A percentile compares a stretch with the other conserved stretches of the same genome.
phyloP scores from a whole-genome alignment of 2,797 vertebrate genomes.

The Lagocephalus sceleratus region DNA sequence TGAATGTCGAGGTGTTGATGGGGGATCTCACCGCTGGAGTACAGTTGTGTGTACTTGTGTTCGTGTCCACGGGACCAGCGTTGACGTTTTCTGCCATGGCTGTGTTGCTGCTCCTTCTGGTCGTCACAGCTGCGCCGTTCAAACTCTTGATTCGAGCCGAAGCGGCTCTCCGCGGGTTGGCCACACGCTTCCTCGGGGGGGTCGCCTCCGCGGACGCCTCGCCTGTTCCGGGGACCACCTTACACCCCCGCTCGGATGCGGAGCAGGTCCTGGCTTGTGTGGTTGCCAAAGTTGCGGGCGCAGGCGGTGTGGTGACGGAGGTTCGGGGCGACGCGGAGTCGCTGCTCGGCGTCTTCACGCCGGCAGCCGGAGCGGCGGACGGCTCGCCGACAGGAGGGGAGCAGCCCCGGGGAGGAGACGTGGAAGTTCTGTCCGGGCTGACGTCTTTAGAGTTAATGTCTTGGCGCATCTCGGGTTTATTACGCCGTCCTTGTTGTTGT shows the following conservation, averaged over 20 bases:
- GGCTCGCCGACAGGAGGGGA: constrained; percentile 42
- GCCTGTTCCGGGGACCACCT: constrained; percentile 40
- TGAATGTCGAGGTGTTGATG: constrained; percentile 69
- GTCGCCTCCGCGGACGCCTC: constrained; percentile 58
- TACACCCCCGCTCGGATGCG: constrained; percentile 46
- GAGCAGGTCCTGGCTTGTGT: constrained; percentile 67
- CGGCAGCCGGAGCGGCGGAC: constrained; percentile 49
- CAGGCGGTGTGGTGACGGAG: constrained; percentile 72
- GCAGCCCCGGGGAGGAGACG: constrained; percentile 44
- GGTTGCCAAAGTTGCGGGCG: constrained; percentile 75
- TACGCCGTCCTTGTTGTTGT: constrained; percentile 65
- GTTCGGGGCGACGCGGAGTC: constrained; percentile 77
- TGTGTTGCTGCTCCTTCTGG: constrained; percentile 59
- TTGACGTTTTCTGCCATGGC: constrained; percentile 29
- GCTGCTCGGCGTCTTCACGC: constrained; percentile 70
- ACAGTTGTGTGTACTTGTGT: constrained; percentile 45
- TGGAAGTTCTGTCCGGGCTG: constrained; percentile 63
- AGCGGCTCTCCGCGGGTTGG: constrained; percentile 61
- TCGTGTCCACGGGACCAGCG: constrained; percentile 31
- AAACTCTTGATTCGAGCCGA: constrained; percentile 73
- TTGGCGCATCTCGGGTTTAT: constrained; percentile 69
- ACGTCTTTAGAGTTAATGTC: constrained; percentile 71
- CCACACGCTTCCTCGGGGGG: constrained; percentile 67
- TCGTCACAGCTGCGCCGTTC: constrained; percentile 72
- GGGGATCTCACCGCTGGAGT: constrained; percentile 47